These are phyloP conservation scores for Gadus chalcogrammus DNA, from an alignment of 2,113 vertebrate genomes.

Conservation along the genomic window DNA sequence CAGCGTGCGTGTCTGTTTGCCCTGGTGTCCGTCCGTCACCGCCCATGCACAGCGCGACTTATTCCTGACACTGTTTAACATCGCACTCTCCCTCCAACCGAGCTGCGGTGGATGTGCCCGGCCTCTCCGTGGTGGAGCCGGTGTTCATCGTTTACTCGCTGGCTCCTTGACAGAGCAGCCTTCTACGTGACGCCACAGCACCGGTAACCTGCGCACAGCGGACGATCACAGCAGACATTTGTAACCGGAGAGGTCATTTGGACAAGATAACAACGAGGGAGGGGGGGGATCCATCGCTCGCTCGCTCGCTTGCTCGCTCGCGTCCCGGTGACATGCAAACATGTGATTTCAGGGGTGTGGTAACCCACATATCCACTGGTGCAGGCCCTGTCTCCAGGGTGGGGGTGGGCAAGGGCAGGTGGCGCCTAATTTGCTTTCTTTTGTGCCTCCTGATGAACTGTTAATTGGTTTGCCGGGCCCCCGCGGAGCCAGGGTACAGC, in stretches of 20 bases:
- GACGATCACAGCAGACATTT: too few relatives aligned
- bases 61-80: constrained; percentile 65
- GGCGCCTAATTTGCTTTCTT: constrained; percentile 71
- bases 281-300: not conserved
- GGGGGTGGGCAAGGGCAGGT: constrained; percentile 58
- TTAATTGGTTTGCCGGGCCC: constrained; percentile 79
- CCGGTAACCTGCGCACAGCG: too few relatives aligned
- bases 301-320: too few relatives aligned
- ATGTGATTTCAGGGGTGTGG: constrained; percentile 18
- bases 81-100: constrained; percentile 19
- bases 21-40: constrained; percentile 57
- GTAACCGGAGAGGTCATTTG: too few relatives aligned
- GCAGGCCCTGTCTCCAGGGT: constrained; percentile 73
- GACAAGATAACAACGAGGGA: too few relatives aligned
- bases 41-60: constrained; percentile 49
- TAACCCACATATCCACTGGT: constrained; percentile 70
- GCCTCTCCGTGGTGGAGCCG: too few relatives aligned
- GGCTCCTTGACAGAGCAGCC: too few relatives aligned
- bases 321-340: constrained; percentile 37
- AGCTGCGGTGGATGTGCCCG: too few relatives aligned
- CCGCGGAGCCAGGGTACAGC: constrained; percentile 60
- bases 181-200: too few relatives aligned
- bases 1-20: constrained; percentile 53
- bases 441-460: constrained; percentile 74
- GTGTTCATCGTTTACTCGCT: too few relatives aligned